Percentiles rank a stretch among this genome's conserved stretches.
phyloP scores from a whole-genome alignment of 2,888 invertebrate species.

The Brachyptera risi region DNA sequence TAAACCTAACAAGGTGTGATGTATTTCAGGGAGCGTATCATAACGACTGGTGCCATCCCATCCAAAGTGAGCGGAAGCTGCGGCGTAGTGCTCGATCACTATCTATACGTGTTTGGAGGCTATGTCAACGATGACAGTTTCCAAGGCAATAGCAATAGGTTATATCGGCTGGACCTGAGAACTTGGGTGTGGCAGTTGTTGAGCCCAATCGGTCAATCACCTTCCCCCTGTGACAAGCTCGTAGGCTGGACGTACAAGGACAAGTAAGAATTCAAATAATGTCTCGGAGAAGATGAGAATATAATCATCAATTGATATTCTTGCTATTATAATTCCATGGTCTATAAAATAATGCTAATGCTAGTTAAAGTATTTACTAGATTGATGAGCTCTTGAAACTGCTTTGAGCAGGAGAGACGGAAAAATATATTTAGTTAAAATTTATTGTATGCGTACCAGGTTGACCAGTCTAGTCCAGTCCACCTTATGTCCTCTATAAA shows the following conservation, averaged over 20 bases:
- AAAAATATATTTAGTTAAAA: too few relatives aligned
- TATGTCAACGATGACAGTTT: slow-evolving; percentile 4
- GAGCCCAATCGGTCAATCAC: slow-evolving; percentile 33
- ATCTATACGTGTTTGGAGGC: slow-evolving; percentile 39
- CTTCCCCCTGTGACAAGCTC: slow-evolving; percentile 38
- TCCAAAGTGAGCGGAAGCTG: slow-evolving; percentile 36
- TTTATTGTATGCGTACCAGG: too few relatives aligned
- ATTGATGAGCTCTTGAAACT: too few relatives aligned
- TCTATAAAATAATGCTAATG: too few relatives aligned
- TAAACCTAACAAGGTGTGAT: background rate
- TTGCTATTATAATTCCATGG: too few relatives aligned
- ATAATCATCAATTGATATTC: too few relatives aligned
- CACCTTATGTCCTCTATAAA: too few relatives aligned
- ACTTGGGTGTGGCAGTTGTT: slow-evolving; percentile 35
- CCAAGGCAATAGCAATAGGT: slow-evolving; percentile 33
- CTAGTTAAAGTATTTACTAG: too few relatives aligned
- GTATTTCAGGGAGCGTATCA: slow-evolving; percentile 28
- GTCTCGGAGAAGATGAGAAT: too few relatives aligned
- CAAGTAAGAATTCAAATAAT: slow-evolving; percentile 36
- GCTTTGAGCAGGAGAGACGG: too few relatives aligned
- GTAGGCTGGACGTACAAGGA: slow-evolving; percentile 37
- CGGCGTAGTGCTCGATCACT: slow-evolving; percentile 35
- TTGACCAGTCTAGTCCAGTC: too few relatives aligned
- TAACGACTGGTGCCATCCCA: slow-evolving; percentile 36
- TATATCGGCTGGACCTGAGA: slow-evolving; percentile 35